Conservation (phyloP, 30 jellyfish, hydroid and myxozoan genomes). For the Turritopsis rubra region DNA sequence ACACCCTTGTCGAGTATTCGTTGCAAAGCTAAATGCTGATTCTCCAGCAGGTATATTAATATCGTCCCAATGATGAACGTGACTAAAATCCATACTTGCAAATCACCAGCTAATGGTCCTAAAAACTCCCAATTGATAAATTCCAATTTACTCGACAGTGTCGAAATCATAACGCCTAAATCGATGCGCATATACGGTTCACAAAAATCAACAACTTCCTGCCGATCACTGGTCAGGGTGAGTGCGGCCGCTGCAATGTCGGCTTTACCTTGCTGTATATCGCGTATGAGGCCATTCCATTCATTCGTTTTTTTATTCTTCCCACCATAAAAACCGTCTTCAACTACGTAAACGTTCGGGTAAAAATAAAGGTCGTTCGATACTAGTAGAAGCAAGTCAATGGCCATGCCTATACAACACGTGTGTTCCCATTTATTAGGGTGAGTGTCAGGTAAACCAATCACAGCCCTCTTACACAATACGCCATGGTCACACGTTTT, state of each 20-base stretch:
- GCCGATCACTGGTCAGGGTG: constrained; percentile 41
- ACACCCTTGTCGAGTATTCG: constrained; percentile 28
- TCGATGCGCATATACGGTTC: constrained; percentile 36
- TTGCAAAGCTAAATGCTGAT: constrained; percentile 34
- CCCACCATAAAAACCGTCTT: constrained; percentile 74
- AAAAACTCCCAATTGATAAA: constrained; percentile 51
- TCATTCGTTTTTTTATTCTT: constrained; percentile 24
- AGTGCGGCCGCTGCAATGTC: constrained; percentile 63
- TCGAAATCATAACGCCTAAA: constrained; percentile 26
- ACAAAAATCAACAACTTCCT: constrained; percentile 52
- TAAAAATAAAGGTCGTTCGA: constrained; percentile 33
- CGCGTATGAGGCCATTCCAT: constrained; percentile 77
- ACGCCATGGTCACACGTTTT: constrained; percentile 50
- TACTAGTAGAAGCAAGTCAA: constrained; percentile 44
- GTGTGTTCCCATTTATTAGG: constrained; percentile 34
- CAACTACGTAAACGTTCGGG: constrained; percentile 43
- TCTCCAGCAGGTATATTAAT: constrained; percentile 46
- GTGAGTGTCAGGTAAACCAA: neutral
- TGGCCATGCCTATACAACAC: constrained; percentile 61
- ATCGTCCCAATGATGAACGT: constrained; percentile 38
- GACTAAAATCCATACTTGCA: constrained; percentile 32
- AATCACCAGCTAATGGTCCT: constrained; percentile 18
- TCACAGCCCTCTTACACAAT: constrained; percentile 28
- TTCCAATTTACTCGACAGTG: neutral
- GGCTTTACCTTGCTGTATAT: constrained; percentile 43